A percentile compares a stretch with the other conserved stretches of the same genome.
These are phyloP conservation scores for Erebia ligea DNA, from an alignment of 2,888 invertebrate species.

Conservation along the genomic window DNA sequence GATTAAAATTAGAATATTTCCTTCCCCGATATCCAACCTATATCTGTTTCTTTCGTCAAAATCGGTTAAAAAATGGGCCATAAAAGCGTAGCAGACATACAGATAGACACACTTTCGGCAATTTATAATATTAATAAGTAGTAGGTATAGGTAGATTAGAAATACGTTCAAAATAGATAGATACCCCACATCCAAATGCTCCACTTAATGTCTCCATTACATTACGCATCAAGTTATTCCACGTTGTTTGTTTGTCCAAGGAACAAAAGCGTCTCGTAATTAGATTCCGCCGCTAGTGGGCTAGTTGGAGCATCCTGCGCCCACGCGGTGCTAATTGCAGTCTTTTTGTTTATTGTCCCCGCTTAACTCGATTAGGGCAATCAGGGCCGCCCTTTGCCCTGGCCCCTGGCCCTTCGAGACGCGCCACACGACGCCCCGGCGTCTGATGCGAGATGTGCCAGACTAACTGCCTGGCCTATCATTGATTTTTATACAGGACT, in stretches of 20 bases:
- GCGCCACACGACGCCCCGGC: constrained; percentile 55
- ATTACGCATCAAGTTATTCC: constrained; percentile 20
- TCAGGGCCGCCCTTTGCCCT: constrained; percentile 77
- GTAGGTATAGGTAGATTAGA: too few relatives aligned
- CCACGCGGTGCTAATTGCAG: constrained; percentile 74
- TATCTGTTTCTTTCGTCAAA: too few relatives aligned
- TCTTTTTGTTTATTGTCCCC: constrained; percentile 78
- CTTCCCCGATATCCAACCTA: too few relatives aligned
- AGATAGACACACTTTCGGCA: too few relatives aligned
- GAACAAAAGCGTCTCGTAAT: constrained; percentile 49
- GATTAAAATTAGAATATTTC: too few relatives aligned
- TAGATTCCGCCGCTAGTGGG: constrained; percentile 58
- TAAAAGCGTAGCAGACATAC: too few relatives aligned
- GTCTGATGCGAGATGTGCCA: constrained; percentile 51
- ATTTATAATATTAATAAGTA: too few relatives aligned
- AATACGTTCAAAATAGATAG: too few relatives aligned
- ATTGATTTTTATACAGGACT: constrained; percentile 24
- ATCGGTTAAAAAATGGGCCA: too few relatives aligned
- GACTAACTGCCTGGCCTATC: constrained; percentile 38
- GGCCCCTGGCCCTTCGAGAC: constrained; percentile 58
- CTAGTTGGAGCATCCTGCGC: constrained; percentile 66
- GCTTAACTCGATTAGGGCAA: constrained; percentile 79
- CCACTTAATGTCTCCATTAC: neutral
- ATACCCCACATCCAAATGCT: too few relatives aligned
- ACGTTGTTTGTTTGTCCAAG: constrained; percentile 46